Conservation (phyloP, 2,797 vertebrate species). For the Notolabrus celidotus region DNA sequence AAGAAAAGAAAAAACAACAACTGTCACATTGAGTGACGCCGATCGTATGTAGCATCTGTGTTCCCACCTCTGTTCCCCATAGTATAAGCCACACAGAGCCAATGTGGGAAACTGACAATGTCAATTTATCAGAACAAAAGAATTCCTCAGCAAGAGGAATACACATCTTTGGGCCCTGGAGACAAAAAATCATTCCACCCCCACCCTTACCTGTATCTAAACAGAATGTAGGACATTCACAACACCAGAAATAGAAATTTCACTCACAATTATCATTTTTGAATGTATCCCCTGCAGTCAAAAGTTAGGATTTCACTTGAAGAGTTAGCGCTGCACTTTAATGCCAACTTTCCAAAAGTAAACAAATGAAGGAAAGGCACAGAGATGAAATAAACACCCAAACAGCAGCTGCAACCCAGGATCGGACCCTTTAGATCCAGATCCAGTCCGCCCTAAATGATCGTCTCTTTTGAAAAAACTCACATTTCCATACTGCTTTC, state of each 20-base stretch:
- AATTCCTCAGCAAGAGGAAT: conserved; percentile 79
- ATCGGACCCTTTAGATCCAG: conserved; percentile 9
- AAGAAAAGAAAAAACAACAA: conserved; percentile 72
- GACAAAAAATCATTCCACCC: conserved; percentile 81
- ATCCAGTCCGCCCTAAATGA: conserved; percentile 10
- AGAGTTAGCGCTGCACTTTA: conserved; percentile 65
- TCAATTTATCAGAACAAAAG: conserved; percentile 89
- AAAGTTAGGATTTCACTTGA: conserved; percentile 78
- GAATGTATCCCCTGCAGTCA: conserved; percentile 80
- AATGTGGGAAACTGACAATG: conserved; percentile 85
- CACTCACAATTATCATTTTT: conserved; percentile 80
- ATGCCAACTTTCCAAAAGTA: conserved; percentile 71
- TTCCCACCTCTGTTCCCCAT: conserved; percentile 80
- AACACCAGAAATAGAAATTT: conserved; percentile 83
- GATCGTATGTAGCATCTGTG: conserved; percentile 73
- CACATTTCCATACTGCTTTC: background rate
- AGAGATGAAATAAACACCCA: conserved; percentile 1
- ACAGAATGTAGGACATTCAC: conserved; percentile 85
- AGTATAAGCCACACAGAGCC: conserved; percentile 80
- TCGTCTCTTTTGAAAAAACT: conserved; percentile 2
- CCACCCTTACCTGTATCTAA: conserved; percentile 84
- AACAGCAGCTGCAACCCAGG: conserved; percentile 20
- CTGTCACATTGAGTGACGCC: conserved; percentile 84
- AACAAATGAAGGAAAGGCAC: conserved; percentile 43
- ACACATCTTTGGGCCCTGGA: conserved; percentile 81